Percentiles rank a stretch among this genome's conserved stretches.
phyloP scores from a whole-genome alignment of 2,888 invertebrate genomes.

The Brenthis ino region DNA sequence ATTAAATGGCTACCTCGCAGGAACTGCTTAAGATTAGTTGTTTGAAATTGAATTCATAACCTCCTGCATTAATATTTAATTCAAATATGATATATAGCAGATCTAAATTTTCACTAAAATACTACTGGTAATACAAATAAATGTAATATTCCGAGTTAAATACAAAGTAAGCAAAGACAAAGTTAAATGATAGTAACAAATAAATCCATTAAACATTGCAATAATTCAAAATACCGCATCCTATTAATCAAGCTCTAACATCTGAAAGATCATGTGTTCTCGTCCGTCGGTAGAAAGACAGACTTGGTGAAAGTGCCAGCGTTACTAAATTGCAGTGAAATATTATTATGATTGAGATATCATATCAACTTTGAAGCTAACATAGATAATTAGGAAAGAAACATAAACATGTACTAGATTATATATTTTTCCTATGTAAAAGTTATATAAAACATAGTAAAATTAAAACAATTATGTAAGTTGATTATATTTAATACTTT shows the following conservation, averaged over 20 bases:
- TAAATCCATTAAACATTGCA: conserved; percentile 45
- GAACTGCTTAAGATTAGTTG: too few species aligned
- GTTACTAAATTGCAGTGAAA: conserved; percentile 13
- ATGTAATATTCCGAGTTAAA: conserved; percentile 37
- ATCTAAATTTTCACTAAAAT: too few species aligned
- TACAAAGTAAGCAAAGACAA: conserved; percentile 17
- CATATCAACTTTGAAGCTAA: not conserved
- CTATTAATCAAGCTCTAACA: conserved; percentile 63
- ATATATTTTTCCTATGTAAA: too few species aligned
- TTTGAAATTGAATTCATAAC: too few species aligned
- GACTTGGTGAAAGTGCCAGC: conserved; percentile 41
- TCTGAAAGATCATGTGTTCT: conserved; percentile 70
- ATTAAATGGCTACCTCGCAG: too few species aligned
- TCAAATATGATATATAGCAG: too few species aligned
- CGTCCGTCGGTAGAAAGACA: conserved; percentile 44
- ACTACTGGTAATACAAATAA: too few species aligned
- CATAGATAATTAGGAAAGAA: too few species aligned
- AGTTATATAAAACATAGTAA: not conserved
- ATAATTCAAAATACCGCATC: conserved; percentile 58
- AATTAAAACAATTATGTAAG: too few species aligned
- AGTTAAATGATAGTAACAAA: conserved; percentile 20
- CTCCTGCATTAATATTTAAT: too few species aligned
- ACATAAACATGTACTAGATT: too few species aligned
- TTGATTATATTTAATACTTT: too few species aligned
- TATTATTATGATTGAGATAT: not conserved